These are phyloP conservation scores for Fistularia commersonii DNA, from an alignment of 2,797 vertebrate genomes.

Conservation along the genomic window DNA sequence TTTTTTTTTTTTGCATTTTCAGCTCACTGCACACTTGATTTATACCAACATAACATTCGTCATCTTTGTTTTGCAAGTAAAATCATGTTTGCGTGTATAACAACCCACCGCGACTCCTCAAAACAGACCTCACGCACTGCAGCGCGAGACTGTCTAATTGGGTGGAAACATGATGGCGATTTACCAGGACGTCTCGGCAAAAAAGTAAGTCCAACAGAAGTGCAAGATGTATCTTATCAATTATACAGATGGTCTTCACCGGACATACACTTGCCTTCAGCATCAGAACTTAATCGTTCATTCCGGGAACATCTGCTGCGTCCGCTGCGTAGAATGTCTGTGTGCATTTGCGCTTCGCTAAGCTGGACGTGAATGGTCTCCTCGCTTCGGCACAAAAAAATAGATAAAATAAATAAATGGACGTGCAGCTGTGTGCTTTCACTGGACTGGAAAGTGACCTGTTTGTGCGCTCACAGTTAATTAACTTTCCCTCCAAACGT, in stretches of 20 bases:
- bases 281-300: conserved; percentile 8
- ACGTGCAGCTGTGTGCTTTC: not conserved
- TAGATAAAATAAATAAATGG: too few species aligned
- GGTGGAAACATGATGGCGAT: conserved; percentile 49
- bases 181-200: conserved; percentile 21
- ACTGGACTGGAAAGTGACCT: too few species aligned
- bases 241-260: conserved; percentile 22
- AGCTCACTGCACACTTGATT: not conserved
- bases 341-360: not conserved
- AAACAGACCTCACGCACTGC: conserved; percentile 15
- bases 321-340: conserved; percentile 1
- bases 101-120: conserved; percentile 5
- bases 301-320: conserved; percentile 11
- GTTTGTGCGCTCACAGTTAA: too few species aligned
- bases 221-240: conserved; percentile 11
- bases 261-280: conserved; percentile 1
- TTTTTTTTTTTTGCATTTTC: not conserved
- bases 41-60: conserved; percentile 11
- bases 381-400: not conserved
- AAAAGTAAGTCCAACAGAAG: conserved; percentile 5
- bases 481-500: too few species aligned
- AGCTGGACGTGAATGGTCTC: not conserved
- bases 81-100: conserved; percentile 1
- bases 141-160: conserved; percentile 34
- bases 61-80: conserved; percentile 7